Evolutionary conservation across 1,140 invertebrate species (phyloP).

Genomic region (Leptopilina boulardi): DNA sequence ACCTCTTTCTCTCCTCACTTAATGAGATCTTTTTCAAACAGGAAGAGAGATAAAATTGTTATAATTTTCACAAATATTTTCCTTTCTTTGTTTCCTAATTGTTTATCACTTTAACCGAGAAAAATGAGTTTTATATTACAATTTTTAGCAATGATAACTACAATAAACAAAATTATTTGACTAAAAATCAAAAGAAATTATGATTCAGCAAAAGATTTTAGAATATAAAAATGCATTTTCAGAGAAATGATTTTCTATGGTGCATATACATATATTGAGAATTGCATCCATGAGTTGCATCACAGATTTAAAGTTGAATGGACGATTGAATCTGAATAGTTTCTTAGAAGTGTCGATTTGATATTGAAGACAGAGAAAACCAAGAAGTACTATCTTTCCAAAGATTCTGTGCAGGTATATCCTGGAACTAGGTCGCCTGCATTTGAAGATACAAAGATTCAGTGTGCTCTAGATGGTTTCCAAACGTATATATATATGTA

Average conservation of each 20-base stretch:
- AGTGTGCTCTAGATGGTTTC: constrained; percentile 5
- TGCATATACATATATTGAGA: too few species aligned
- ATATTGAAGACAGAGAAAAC: constrained; percentile 8
- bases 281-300: background rate
- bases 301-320: background rate
- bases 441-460: constrained; percentile 14
- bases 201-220: too few species aligned
- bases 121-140: too few species aligned
- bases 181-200: too few species aligned
- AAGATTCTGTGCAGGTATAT: constrained; percentile 4
- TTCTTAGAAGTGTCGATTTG: constrained; percentile 7
- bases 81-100: background rate
- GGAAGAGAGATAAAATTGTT: background rate
- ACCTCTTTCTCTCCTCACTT: background rate
- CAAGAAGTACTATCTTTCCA: background rate
- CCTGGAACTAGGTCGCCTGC: constrained; percentile 2
- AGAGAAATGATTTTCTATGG: background rate
- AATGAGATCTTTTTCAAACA: constrained; percentile 17
- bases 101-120: background rate
- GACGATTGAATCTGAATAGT: constrained; percentile 17
- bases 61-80: background rate
- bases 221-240: too few species aligned
- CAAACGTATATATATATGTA: background rate
- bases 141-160: too few species aligned
- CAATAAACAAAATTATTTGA: too few species aligned